A percentile compares a stretch with the other conserved stretches of the same genome.
These are phyloP conservation scores for Chrysina gloriosa DNA, from an alignment of 2,888 invertebrate genomes.

Conservation along the genomic window DNA sequence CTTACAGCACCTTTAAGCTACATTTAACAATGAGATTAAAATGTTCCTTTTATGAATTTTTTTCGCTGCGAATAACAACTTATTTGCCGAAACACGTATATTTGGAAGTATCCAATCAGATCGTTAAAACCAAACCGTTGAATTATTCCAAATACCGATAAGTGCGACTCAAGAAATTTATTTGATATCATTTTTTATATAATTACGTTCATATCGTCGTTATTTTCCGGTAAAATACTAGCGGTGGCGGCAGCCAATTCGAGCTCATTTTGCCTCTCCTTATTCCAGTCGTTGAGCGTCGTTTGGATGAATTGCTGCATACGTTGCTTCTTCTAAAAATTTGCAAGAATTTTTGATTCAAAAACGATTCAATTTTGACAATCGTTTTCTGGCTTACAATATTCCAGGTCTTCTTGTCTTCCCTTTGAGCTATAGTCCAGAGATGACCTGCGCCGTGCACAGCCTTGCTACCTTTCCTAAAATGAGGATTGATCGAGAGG, in stretches of 20 bases:
- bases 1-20: too few relatives aligned
- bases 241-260: slow-evolving; percentile 70
- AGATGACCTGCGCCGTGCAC: slow-evolving; percentile 90
- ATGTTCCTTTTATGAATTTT: too few relatives aligned
- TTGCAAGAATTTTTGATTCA: background rate
- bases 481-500: slow-evolving; percentile 91
- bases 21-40: too few relatives aligned
- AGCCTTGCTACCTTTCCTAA: slow-evolving; percentile 87
- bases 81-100: too few relatives aligned
- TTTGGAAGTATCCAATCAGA: too few relatives aligned
- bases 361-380: background rate
- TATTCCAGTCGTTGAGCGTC: slow-evolving; percentile 56
- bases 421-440: slow-evolving; percentile 84
- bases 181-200: too few relatives aligned
- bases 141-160: too few relatives aligned
- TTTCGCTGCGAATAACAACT: too few relatives aligned
- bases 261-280: slow-evolving; percentile 63
- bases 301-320: slow-evolving; percentile 59
- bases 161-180: too few relatives aligned
- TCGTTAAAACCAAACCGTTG: too few relatives aligned
- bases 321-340: slow-evolving; percentile 67
- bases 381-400: slow-evolving; percentile 65
- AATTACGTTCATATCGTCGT: slow-evolving; percentile 45
- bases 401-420: slow-evolving; percentile 70
- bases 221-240: slow-evolving; percentile 63